Percentiles rank a stretch among this genome's conserved stretches.
Evolutionary conservation across 2,113 vertebrate species (phyloP).

Genomic region (Loxodonta africana): DNA sequence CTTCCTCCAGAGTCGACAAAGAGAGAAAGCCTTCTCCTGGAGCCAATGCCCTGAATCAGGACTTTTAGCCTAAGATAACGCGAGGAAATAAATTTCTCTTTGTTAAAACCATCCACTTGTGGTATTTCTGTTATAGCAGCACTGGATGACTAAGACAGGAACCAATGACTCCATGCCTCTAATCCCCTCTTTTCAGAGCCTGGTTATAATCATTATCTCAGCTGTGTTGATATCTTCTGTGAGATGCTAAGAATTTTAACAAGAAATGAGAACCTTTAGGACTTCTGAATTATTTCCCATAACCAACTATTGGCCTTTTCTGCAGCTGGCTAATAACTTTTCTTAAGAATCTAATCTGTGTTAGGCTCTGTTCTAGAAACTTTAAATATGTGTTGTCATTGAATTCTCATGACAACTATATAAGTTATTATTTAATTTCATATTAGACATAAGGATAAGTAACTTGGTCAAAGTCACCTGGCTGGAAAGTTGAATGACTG

Average conservation of each 20-base stretch:
- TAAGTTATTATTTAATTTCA: background rate
- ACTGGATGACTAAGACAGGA: background rate
- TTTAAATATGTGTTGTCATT: background rate
- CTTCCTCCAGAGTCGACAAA: too few relatives aligned
- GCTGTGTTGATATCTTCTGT: background rate
- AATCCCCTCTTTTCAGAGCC: background rate
- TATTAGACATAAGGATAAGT: background rate
- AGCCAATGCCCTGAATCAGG: too few relatives aligned
- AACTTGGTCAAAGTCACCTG: background rate
- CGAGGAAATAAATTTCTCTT: too few relatives aligned
- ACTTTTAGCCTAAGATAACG: too few relatives aligned
- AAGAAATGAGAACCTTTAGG: background rate
- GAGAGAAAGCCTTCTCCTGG: too few relatives aligned
- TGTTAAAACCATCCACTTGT: too few relatives aligned
- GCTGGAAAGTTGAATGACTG: background rate
- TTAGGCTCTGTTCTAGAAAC: background rate
- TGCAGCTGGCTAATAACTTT: background rate
- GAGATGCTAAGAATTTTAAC: conserved; percentile 28
- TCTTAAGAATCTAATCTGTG: background rate
- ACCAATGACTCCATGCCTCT: background rate
- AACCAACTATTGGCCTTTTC: background rate
- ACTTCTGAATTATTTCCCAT: background rate
- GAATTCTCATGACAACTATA: background rate
- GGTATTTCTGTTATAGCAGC: too few relatives aligned
- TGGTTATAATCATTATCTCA: background rate